A percentile compares a stretch with the other conserved stretches of the same genome.
Conservation (phyloP, 2,888 invertebrate genomes). For the Plebejus anna region DNA sequence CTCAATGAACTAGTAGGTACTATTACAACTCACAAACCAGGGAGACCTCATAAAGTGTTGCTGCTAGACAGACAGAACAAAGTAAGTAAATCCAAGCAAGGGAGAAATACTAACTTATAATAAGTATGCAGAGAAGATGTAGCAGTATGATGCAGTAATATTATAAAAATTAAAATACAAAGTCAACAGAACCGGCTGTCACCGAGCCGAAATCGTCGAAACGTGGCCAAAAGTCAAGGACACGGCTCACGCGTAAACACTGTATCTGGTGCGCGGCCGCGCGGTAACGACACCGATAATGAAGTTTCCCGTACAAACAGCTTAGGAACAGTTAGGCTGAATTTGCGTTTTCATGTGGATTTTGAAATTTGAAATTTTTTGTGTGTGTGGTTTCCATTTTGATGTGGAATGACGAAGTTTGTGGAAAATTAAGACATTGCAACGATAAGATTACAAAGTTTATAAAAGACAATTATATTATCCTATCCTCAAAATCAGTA, state of each 20-base stretch:
- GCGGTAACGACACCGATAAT: not conserved
- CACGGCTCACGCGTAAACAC: not conserved
- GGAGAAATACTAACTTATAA: not conserved
- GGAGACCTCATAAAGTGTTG: not conserved
- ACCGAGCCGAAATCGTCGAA: not conserved
- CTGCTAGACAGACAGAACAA: too few relatives aligned
- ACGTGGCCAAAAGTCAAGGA: constrained; percentile 24
- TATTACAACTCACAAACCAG: not conserved
- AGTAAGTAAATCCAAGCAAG: too few relatives aligned
- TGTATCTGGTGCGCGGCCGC: not conserved
- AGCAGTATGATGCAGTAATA: not conserved
- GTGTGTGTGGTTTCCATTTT: too few relatives aligned
- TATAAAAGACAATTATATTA: too few relatives aligned
- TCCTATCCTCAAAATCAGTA: too few relatives aligned
- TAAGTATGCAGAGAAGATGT: not conserved
- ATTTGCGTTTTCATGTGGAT: not conserved
- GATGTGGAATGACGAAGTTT: not conserved
- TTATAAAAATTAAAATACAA: not conserved
- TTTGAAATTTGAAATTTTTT: too few relatives aligned
- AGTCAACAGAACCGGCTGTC: constrained; percentile 3
- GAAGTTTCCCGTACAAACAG: not conserved
- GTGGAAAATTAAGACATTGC: not conserved
- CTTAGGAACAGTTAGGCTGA: not conserved
- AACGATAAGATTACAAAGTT: not conserved
- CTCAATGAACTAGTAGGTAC: not conserved